Percentiles rank a stretch among this genome's conserved stretches.
These are phyloP conservation scores for Formica exsecta DNA, from an alignment of 1,140 invertebrate genomes.

Conservation along the genomic window DNA sequence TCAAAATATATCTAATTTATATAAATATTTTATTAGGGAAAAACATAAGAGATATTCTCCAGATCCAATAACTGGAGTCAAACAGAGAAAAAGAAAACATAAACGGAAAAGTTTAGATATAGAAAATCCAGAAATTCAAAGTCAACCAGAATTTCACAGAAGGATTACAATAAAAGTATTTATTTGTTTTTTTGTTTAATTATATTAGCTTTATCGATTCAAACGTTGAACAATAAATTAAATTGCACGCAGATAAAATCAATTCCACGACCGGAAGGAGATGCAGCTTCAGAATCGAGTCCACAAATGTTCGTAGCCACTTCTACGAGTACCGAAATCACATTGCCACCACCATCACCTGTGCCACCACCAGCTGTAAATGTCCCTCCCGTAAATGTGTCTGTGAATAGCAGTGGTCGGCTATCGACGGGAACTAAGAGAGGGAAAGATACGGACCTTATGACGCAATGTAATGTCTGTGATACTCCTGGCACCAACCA, in stretches of 20 bases:
- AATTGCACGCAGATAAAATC: constrained; percentile 90
- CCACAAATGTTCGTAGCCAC: constrained; percentile 91
- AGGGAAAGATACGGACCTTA: constrained; percentile 83
- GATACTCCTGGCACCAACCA: constrained; percentile 87
- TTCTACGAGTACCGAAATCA: constrained; percentile 90
- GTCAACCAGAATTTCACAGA: constrained; percentile 87
- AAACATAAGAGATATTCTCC: constrained; percentile 86
- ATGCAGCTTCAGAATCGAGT: constrained; percentile 87
- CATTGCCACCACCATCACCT: constrained; percentile 84
- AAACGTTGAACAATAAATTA: constrained; percentile 6
- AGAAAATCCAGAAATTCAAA: constrained; percentile 87
- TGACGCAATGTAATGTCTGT: constrained; percentile 90
- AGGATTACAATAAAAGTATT: constrained; percentile 92
- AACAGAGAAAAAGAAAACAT: constrained; percentile 85
- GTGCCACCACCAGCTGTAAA: constrained; percentile 82
- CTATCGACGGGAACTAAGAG: constrained; percentile 77
- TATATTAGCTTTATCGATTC: constrained; percentile 23
- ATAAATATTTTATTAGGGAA: constrained; percentile 76
- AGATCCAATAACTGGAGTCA: constrained; percentile 85
- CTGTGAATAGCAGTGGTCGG: constrained; percentile 72
- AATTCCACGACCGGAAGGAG: constrained; percentile 92
- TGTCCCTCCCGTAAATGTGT: constrained; percentile 56
- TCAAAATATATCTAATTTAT: constrained; percentile 13
- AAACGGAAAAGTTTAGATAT: constrained; percentile 91
- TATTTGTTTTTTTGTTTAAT: constrained; percentile 4